phyloP scores from a whole-genome alignment of 2,888 invertebrate genomes.

The Caenorhabditis sinica region DNA sequence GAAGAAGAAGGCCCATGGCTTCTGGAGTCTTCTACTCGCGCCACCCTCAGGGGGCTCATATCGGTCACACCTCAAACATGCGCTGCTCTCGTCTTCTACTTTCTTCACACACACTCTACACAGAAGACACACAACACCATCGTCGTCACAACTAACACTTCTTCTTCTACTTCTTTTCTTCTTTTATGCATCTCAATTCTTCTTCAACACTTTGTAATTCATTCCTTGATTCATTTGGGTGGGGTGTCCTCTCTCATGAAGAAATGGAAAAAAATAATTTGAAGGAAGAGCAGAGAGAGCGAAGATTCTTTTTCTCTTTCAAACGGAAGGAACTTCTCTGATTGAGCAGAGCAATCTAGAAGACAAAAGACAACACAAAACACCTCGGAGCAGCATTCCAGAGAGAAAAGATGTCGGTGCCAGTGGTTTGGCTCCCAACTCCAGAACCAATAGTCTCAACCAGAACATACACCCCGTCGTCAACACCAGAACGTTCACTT shows the following conservation, averaged over 20 bases:
- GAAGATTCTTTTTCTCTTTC: neutral
- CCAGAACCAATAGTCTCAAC: conserved; percentile 30
- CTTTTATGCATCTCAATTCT: conserved; percentile 17
- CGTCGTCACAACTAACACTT: conserved; percentile 48
- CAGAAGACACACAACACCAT: conserved; percentile 39
- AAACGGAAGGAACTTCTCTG: neutral
- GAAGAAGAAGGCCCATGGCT: conserved; percentile 1
- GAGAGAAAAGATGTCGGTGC: conserved; percentile 33
- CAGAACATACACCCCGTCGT: conserved; percentile 8
- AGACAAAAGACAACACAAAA: conserved; percentile 15
- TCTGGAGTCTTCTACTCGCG: conserved; percentile 55
- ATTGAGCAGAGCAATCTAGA: conserved; percentile 7
- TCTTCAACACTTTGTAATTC: conserved; percentile 44
- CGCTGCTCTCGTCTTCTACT: conserved; percentile 51
- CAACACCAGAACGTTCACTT: conserved; percentile 41
- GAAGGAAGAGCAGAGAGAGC: neutral
- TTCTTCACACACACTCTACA: conserved; percentile 29
- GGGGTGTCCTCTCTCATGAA: neutral
- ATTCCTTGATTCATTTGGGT: conserved; percentile 51
- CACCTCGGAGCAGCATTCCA: conserved; percentile 36
- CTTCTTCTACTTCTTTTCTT: conserved; percentile 33
- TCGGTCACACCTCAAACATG: conserved; percentile 65
- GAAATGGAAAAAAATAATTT: conserved; percentile 44
- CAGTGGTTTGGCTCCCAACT: conserved; percentile 28
- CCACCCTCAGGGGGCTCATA: conserved; percentile 64